phyloP scores from a whole-genome alignment of 2,113 vertebrate genomes.

The Phyllopteryx taeniolatus region DNA sequence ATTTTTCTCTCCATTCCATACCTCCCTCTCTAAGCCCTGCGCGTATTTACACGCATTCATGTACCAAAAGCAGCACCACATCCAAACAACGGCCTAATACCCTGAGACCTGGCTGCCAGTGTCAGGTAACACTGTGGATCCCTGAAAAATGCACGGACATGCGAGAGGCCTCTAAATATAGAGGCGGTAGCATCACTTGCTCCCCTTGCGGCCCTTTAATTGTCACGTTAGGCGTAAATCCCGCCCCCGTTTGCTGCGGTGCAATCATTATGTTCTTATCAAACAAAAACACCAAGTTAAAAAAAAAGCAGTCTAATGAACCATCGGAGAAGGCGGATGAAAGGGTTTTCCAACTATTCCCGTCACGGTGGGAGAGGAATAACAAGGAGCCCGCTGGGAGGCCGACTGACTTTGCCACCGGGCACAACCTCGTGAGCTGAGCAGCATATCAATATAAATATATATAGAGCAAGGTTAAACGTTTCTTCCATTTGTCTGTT shows the following conservation, averaged over 20 bases:
- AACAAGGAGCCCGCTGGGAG: slow-evolving; percentile 65
- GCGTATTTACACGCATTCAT: not conserved
- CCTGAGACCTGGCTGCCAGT: slow-evolving; percentile 40
- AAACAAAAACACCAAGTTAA: slow-evolving; percentile 1
- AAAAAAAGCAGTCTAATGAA: slow-evolving; percentile 21
- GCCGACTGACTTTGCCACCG: slow-evolving; percentile 67
- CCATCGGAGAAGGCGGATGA: slow-evolving; percentile 48
- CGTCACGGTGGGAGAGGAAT: slow-evolving; percentile 49
- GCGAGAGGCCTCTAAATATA: slow-evolving; percentile 73
- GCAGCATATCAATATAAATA: slow-evolving; percentile 43
- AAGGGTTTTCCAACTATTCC: slow-evolving; percentile 54
- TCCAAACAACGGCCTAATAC: slow-evolving; percentile 8
- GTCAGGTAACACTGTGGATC: slow-evolving; percentile 65
- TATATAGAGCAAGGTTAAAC: slow-evolving; percentile 71
- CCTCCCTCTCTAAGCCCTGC: not conserved
- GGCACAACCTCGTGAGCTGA: slow-evolving; percentile 49
- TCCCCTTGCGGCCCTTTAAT: slow-evolving; percentile 44
- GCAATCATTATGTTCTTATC: slow-evolving; percentile 6
- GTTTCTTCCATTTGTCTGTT: slow-evolving; percentile 48
- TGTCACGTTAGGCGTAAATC: slow-evolving; percentile 6
- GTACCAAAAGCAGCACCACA: not conserved
- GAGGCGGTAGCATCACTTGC: slow-evolving; percentile 27
- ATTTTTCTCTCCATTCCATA: too few species aligned
- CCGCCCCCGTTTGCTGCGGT: not conserved
- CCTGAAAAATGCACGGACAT: slow-evolving; percentile 73